phyloP scores from a whole-genome alignment of 2,797 vertebrate species.

The Leptatherina wallacei region DNA sequence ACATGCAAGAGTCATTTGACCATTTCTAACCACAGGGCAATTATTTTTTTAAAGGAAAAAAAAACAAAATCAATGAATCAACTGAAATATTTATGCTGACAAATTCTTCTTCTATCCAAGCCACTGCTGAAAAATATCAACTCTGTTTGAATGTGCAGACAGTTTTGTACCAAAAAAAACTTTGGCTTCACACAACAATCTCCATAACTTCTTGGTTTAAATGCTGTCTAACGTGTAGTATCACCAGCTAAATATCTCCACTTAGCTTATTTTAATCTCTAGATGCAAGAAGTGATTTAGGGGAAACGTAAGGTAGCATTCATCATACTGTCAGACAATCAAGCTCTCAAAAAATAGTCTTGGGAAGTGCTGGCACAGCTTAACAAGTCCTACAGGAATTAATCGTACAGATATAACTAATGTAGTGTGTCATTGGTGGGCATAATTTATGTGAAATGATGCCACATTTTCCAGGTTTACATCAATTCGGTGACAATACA shows the following conservation, averaged over 20 bases:
- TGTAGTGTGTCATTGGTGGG: conserved; percentile 3
- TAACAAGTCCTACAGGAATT: conserved; percentile 29
- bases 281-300: conserved; percentile 14
- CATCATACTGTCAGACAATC: conserved; percentile 52
- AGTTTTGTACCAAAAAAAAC: conserved; percentile 24
- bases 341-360: conserved; percentile 22
- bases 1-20: background rate
- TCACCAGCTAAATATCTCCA: conserved; percentile 30
- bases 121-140: conserved; percentile 17
- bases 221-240: conserved; percentile 15
- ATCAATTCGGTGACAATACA: conserved; percentile 9
- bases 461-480: conserved; percentile 16
- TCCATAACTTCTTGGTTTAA: conserved; percentile 39
- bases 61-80: conserved; percentile 17
- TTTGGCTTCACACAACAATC: conserved; percentile 27
- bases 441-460: conserved; percentile 10
- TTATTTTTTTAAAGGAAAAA: conserved; percentile 14
- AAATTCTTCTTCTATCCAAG: conserved; percentile 39
- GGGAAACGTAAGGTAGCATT: conserved; percentile 28
- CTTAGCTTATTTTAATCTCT: conserved; percentile 50
- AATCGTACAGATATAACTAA: conserved; percentile 16
- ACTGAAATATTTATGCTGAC: conserved; percentile 49
- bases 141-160: conserved; percentile 26
- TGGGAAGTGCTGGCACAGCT: conserved; percentile 36
- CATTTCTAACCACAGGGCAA: conserved; percentile 1